Evolutionary conservation across 2,797 vertebrate species (phyloP).

Genomic region (Chromobotia macracanthus): DNA sequence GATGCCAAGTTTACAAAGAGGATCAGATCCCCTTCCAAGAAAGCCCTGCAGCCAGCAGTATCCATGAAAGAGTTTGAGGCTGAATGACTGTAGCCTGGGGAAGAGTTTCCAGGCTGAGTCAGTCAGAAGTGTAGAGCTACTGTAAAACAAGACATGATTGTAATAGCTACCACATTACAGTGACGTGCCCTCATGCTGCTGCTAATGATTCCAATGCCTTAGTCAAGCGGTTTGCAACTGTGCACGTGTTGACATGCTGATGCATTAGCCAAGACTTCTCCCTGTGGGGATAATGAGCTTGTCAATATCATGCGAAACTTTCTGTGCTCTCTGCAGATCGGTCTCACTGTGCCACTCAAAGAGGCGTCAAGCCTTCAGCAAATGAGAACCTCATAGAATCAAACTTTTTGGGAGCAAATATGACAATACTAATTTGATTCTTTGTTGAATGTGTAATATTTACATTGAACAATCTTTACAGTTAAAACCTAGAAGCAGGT

Average conservation of each 20-base stretch:
- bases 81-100: conserved; percentile 51
- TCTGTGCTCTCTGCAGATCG: conserved; percentile 6
- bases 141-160: conserved; percentile 67
- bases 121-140: conserved; percentile 59
- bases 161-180: conserved; percentile 50
- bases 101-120: conserved; percentile 63
- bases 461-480: conserved; percentile 47
- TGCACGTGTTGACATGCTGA: conserved; percentile 45
- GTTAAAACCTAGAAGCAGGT: neutral
- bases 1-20: conserved; percentile 22
- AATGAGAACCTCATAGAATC: neutral
- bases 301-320: conserved; percentile 32
- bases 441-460: conserved; percentile 54
- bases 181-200: conserved; percentile 22
- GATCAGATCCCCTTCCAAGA: conserved; percentile 20
- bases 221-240: conserved; percentile 19
- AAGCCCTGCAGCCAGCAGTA: neutral
- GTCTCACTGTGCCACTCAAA: conserved; percentile 22
- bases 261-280: conserved; percentile 37
- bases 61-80: conserved; percentile 18
- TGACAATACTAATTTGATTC: conserved; percentile 4
- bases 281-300: conserved; percentile 36
- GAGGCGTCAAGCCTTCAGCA: neutral
- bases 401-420: neutral
- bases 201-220: conserved; percentile 45